phyloP scores from a whole-genome alignment of 2,113 vertebrate species.

The Sander lucioperca region DNA sequence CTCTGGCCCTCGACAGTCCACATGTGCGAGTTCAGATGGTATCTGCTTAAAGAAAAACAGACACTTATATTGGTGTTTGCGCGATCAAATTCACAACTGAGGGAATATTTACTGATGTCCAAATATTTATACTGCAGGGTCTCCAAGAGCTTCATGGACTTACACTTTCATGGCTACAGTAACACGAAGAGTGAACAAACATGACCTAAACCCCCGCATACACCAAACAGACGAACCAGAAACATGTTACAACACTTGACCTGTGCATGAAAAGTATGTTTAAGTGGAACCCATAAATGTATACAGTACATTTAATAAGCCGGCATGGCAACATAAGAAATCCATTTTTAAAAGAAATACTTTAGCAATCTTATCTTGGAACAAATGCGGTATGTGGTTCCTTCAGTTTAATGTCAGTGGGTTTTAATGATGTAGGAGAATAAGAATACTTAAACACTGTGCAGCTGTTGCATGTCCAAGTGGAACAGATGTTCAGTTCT shows the following conservation, averaged over 20 bases:
- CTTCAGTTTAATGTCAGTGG: slow-evolving; percentile 4
- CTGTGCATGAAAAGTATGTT: slow-evolving; percentile 5
- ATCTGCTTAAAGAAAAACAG: slow-evolving; percentile 78
- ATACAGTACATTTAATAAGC: slow-evolving; percentile 6
- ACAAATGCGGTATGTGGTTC: slow-evolving; percentile 8
- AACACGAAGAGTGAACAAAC: slow-evolving; percentile 57
- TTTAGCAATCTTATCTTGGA: background rate
- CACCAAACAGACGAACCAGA: slow-evolving; percentile 58
- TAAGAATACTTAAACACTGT: slow-evolving; percentile 20
- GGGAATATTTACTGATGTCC: slow-evolving; percentile 71
- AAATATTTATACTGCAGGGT: slow-evolving; percentile 79
- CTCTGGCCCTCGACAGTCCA: slow-evolving; percentile 3
- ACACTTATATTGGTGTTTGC: slow-evolving; percentile 66
- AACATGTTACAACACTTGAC: slow-evolving; percentile 5
- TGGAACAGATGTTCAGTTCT: slow-evolving; percentile 31
- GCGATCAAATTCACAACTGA: slow-evolving; percentile 67
- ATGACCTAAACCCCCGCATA: slow-evolving; percentile 12
- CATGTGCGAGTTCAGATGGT: slow-evolving; percentile 64
- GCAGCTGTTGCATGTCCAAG: slow-evolving; percentile 37
- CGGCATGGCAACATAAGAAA: background rate
- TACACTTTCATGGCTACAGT: slow-evolving; percentile 63
- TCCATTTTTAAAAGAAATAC: background rate
- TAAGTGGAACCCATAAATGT: slow-evolving; percentile 16
- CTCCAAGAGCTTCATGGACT: slow-evolving; percentile 63
- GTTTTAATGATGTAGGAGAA: slow-evolving; percentile 32